phyloP scores from a whole-genome alignment of 2,113 vertebrate species.

The Riparia riparia region DNA sequence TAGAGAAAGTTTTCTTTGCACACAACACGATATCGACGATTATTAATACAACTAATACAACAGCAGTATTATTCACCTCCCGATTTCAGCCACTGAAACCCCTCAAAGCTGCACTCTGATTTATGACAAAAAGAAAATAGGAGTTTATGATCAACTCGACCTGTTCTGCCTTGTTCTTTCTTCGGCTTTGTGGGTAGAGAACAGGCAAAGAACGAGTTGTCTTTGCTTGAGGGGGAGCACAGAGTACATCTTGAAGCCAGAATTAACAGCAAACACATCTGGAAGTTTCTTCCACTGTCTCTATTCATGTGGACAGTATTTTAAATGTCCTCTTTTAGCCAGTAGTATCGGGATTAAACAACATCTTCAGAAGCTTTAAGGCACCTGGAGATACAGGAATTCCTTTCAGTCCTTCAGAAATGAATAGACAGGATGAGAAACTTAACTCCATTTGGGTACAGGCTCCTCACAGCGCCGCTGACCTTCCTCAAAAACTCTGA shows the following conservation, averaged over 20 bases:
- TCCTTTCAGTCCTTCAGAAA: background rate
- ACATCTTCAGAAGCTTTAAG: background rate
- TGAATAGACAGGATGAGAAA: accelerated
- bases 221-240: no score
- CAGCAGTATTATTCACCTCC: background rate
- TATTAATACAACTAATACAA: background rate
- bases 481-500: background rate
- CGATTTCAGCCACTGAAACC: background rate
- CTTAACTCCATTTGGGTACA: background rate
- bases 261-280: background rate
- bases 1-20: background rate
- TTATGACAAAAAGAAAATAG: background rate
- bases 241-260: accelerated
- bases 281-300: background rate
- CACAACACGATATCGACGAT: background rate
- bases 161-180: background rate
- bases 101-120: background rate
- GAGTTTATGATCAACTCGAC: background rate
- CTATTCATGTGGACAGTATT: background rate
- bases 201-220: background rate
- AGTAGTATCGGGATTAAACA: background rate
- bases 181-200: background rate
- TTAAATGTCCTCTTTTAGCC: background rate
- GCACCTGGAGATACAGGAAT: background rate
- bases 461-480: background rate